Conservation (phyloP, 2,888 invertebrate species). For the Crioceris asparagi region DNA sequence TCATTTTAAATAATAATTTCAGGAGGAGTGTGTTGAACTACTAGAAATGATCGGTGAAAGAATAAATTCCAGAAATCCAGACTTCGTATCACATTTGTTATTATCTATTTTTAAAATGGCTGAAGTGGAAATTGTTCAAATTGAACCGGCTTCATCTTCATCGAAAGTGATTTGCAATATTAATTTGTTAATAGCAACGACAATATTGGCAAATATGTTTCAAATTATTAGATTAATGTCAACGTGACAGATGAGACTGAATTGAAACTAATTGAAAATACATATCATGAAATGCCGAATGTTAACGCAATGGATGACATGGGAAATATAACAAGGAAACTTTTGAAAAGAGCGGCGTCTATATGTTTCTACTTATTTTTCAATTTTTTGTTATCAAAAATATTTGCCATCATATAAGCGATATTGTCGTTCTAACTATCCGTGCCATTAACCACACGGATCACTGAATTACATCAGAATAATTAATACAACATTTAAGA, state of each 20-base stretch:
- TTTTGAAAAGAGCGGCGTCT: no score
- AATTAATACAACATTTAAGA: no score
- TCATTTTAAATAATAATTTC: conserved; percentile 30
- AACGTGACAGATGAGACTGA: conserved; percentile 34
- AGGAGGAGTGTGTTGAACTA: conserved; percentile 79
- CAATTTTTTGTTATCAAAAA: no score
- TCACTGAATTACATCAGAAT: no score
- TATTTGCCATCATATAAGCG: no score
- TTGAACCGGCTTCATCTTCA: conserved; percentile 48
- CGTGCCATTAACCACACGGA: no score
- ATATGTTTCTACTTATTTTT: no score
- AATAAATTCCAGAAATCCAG: conserved; percentile 75
- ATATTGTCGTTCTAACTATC: no score
- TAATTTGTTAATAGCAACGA: conserved; percentile 20
- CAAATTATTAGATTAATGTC: conserved; percentile 17
- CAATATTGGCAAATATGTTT: conserved; percentile 17
- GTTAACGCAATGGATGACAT: no score
- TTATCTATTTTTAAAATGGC: conserved; percentile 88
- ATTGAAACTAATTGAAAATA: conserved; percentile 14
- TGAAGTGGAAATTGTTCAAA: conserved; percentile 78
- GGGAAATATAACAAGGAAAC: no score
- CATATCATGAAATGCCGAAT: no score
- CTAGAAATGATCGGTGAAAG: conserved; percentile 71
- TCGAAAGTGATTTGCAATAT: conserved; percentile 10
- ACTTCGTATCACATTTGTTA: conserved; percentile 75